Base-by-base conservation (phyloP, 2,888 invertebrate genomes). In the Acleris sparsana region DNA sequence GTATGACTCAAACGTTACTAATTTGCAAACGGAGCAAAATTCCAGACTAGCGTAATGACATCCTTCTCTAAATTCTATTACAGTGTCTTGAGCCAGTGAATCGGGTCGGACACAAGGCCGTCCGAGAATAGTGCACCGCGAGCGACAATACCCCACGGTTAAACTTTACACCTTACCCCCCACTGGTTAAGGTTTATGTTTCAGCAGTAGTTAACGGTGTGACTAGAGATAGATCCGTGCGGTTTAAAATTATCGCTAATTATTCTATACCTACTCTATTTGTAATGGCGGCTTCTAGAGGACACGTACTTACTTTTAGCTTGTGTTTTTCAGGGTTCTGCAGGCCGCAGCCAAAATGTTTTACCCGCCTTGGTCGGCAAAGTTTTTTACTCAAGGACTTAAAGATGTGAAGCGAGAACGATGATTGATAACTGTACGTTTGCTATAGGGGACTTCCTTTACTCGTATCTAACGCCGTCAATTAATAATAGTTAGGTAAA, bases 101-200 rank as follows among this genome's bases (percentile, higher is more conserved):
- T 52, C 29, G 58, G 53, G 49, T 53, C 55, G 43, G 33, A 51
- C 53, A 79, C 85, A 88, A 89, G 89, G 89, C 74, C 87, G 75
- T 69, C 71, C 82, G 72, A 84, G 86, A 87, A 88, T 87, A 88
- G 83, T 84, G 77, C 76, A 75, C 78, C 80, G 84, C 82, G 84
- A 82, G 85, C 83, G 78, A 74, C 76, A 75, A 64, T 56, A 59
- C 53, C 39, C 43, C 9, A 60, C 29, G 22, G 46, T 51, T 64
- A 29, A 25, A 46, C 11, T 60, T 22, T 29, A 18, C 46, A 66
- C 39, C 52, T 48, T 57, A 57, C 57, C 5, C 25, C n/a, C 6
- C 18, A 25, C n/a, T 44, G 11, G 46, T 49, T 49, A 49, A 49
- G 49, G 49, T 49, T 49, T 20, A 17, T 49, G 11, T 49, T 49